Conservation (phyloP, 1,140 invertebrate genomes). For the Oryctes rhinoceros region DNA sequence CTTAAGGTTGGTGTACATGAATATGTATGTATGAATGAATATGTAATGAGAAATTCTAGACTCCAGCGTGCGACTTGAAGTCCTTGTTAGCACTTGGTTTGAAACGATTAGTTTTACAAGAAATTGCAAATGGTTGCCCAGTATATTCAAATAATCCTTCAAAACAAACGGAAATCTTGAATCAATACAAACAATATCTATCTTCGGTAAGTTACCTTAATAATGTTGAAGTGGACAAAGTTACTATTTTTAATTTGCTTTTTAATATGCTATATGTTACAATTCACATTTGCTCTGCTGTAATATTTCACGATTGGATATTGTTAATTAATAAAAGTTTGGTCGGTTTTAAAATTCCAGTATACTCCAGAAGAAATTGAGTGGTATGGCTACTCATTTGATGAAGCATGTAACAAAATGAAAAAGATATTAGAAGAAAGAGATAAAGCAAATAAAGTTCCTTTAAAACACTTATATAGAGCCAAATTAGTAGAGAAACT, state of each 20-base stretch:
- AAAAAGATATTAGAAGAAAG: constrained; percentile 65
- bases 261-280: constrained; percentile 41
- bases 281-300: background rate
- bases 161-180: constrained; percentile 77
- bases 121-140: constrained; percentile 77
- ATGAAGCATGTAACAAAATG: constrained; percentile 79
- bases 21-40: too few relatives aligned
- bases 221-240: background rate
- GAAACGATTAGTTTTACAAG: constrained; percentile 83
- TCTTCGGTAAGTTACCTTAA: constrained; percentile 70
- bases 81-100: constrained; percentile 83
- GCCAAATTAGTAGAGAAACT: constrained; percentile 78
- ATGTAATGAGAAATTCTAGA: constrained; percentile 66
- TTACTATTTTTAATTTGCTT: constrained; percentile 16
- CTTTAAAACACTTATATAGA: constrained; percentile 80
- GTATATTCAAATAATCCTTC: constrained; percentile 75
- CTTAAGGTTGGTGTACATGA: constrained; percentile 82
- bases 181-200: constrained; percentile 86
- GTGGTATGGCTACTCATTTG: constrained; percentile 88
- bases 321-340: too few relatives aligned
- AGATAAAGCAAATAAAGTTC: constrained; percentile 62
- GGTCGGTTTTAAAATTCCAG: too few relatives aligned
- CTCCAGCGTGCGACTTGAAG: constrained; percentile 85
- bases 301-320: background rate
- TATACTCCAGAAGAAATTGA: constrained; percentile 91